phyloP scores from a whole-genome alignment of 2,113 vertebrate genomes.

The Rattus norvegicus region GRCr8 NC_086033.1:95337501-95338000 shows the following conservation, averaged over 20 bases:
- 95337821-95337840: neutral
- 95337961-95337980: conserved; percentile 25
- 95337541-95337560: neutral
- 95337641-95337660: neutral
- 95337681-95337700: neutral
- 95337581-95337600: neutral
- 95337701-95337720: neutral
- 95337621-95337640: conserved; percentile 2
- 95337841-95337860: neutral
- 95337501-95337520: conserved; percentile 63
- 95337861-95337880: neutral
- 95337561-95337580: neutral
- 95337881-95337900: neutral
- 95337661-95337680: neutral
- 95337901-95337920: neutral
- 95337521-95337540: conserved; percentile 32
- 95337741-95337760: neutral
- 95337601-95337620: conserved; percentile 46
- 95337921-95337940: neutral
- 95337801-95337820: neutral
- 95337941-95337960: neutral
- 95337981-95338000: too few species aligned
- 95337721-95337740: neutral
- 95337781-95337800: neutral
- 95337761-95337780: neutral